Conservation (phyloP, 2,888 invertebrate species). For the Rhopalosiphum nymphaeae region DNA sequence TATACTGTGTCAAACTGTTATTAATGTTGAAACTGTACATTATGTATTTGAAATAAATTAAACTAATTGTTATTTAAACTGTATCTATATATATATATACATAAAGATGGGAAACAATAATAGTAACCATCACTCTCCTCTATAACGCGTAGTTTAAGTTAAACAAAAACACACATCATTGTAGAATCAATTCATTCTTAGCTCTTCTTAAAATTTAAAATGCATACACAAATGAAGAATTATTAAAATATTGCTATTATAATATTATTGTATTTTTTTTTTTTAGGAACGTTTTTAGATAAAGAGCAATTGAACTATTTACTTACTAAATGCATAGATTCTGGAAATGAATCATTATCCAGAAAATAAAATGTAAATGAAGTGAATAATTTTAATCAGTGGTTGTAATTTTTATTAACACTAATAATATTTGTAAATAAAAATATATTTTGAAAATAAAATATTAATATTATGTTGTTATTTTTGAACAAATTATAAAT, state of each 20-base stretch:
- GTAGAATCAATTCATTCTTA: background rate
- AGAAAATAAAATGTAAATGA: background rate
- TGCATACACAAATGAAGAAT: background rate
- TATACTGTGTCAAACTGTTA: background rate
- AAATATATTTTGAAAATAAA: background rate
- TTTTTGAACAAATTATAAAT: background rate
- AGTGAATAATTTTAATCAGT: background rate
- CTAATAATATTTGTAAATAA: background rate
- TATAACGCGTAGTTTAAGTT: too few relatives aligned
- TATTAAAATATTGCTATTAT: background rate
- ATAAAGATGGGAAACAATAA: too few relatives aligned
- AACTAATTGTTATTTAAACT: too few relatives aligned
- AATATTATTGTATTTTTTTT: background rate
- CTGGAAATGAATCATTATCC: background rate
- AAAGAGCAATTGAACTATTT: constrained; percentile 2
- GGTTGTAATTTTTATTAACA: background rate
- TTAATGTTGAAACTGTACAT: too few relatives aligned
- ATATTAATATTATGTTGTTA: background rate
- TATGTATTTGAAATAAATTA: too few relatives aligned
- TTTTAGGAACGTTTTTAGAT: constrained; percentile 51
- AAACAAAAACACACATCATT: background rate
- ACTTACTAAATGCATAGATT: constrained; percentile 42
- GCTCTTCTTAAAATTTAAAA: background rate
- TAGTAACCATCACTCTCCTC: too few relatives aligned
- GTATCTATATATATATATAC: too few relatives aligned